These are phyloP conservation scores for Tupaia tana DNA, from an alignment of 2,113 vertebrate species.

Conservation along the genomic window DNA sequence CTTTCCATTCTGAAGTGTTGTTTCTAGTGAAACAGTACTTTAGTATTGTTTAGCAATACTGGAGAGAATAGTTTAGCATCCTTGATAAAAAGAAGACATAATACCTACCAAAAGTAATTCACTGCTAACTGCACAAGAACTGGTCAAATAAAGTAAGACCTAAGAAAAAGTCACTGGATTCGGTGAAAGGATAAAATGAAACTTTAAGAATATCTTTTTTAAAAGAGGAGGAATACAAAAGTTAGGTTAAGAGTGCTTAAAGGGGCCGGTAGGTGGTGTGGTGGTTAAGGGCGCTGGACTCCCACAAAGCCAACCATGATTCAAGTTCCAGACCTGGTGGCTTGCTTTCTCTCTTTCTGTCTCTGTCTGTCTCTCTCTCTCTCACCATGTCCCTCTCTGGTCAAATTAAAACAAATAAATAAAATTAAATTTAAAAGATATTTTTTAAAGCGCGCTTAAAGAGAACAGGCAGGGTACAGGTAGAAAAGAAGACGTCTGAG, in stretches of 20 bases:
- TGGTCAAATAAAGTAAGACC: not conserved
- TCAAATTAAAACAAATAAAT: too few species aligned
- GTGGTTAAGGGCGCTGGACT: too few species aligned
- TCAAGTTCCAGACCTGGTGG: too few species aligned
- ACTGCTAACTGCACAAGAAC: not conserved
- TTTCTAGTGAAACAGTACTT: not conserved
- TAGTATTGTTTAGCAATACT: not conserved
- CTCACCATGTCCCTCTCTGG: too few species aligned
- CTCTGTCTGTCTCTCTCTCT: too few species aligned
- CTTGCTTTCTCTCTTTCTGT: too few species aligned
- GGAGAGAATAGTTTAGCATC: not conserved
- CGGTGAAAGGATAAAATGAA: constrained; percentile 4
- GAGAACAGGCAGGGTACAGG: not conserved
- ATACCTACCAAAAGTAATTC: not conserved
- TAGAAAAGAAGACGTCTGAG: constrained; percentile 16
- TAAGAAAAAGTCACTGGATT: constrained; percentile 35
- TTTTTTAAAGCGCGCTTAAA: not conserved
- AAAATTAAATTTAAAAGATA: too few species aligned
- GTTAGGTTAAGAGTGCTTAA: not conserved
- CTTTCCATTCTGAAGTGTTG: too few species aligned
- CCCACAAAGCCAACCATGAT: too few species aligned
- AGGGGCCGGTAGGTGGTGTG: not conserved
- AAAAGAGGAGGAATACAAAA: not conserved
- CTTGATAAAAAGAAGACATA: not conserved
- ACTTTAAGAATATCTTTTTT: not conserved